Conservation (phyloP, 2,797 vertebrate genomes). For the Sebastes iracundus region DNA sequence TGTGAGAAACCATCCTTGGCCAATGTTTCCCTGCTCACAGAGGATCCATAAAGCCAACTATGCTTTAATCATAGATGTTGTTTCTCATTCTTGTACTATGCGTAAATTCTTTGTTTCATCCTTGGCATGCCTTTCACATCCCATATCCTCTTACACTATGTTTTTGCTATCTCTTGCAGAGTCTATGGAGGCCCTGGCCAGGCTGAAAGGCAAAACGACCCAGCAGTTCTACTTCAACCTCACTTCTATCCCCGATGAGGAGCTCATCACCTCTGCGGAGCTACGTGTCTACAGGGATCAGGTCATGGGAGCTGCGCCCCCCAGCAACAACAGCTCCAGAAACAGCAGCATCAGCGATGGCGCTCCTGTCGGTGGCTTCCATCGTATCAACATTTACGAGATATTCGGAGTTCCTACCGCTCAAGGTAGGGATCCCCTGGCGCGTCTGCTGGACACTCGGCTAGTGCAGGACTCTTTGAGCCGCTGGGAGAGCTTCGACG, state of each 20-base stretch:
- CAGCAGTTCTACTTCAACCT: slow-evolving; percentile 98
- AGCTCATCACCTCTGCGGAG: slow-evolving; percentile 95
- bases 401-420: slow-evolving; percentile 88
- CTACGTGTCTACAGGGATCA: slow-evolving; percentile 95
- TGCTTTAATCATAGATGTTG: slow-evolving; percentile 13
- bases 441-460: slow-evolving; percentile 96
- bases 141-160: slow-evolving; percentile 36
- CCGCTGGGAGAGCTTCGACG: slow-evolving; percentile 97
- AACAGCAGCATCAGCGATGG: slow-evolving; percentile 68
- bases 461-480: slow-evolving; percentile 93
- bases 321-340: slow-evolving; percentile 61
- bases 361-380: slow-evolving; percentile 81
- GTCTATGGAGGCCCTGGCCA: slow-evolving; percentile 93
- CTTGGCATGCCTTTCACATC: slow-evolving; percentile 2
- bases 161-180: slow-evolving; percentile 80
- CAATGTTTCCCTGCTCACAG: slow-evolving; percentile 1
- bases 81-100: slow-evolving; percentile 14
- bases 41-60: background rate
- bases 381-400: slow-evolving; percentile 99
- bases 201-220: slow-evolving; percentile 89
- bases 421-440: slow-evolving; percentile 86
- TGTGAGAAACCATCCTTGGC: slow-evolving; percentile 15
- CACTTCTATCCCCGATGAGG: slow-evolving; percentile 91
- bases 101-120: slow-evolving; percentile 16
- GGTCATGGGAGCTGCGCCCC: slow-evolving; percentile 81